phyloP scores from a whole-genome alignment of 2,113 vertebrate genomes.

The Chamaetylas fuelleborni region DNA sequence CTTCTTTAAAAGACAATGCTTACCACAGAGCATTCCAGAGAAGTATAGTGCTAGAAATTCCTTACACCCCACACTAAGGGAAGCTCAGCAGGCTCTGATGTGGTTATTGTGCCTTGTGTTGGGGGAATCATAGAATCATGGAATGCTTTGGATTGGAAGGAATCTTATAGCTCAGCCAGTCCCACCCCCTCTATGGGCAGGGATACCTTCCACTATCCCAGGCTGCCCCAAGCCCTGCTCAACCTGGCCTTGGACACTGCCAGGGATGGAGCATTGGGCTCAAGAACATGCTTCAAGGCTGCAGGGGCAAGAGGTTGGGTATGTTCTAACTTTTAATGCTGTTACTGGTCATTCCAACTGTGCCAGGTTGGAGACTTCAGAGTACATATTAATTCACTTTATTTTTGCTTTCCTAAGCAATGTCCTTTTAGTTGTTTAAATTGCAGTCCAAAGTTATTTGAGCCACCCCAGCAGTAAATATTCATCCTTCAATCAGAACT shows the following conservation, averaged over 20 bases:
- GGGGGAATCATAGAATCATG: not conserved
- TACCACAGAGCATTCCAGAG: not conserved
- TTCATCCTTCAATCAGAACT: not conserved
- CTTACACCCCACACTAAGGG: not conserved
- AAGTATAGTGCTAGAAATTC: not conserved
- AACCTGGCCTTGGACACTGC: accelerated
- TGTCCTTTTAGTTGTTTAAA: not conserved
- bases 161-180: not conserved
- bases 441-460: not conserved
- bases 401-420: not conserved
- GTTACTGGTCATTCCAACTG: not conserved
- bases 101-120: accelerated
- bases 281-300: accelerated
- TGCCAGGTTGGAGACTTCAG: not conserved
- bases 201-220: not conserved
- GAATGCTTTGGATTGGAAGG: not conserved
- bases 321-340: accelerated
- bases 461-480: not conserved
- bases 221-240: accelerated
- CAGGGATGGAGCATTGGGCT: not conserved
- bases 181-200: not conserved
- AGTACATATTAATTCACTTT: not conserved
- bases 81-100: not conserved
- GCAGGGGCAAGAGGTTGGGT: not conserved
- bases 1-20: not conserved